Base-by-base conservation (phyloP, 1,140 invertebrate genomes). In the Lepidurus apus region DNA sequence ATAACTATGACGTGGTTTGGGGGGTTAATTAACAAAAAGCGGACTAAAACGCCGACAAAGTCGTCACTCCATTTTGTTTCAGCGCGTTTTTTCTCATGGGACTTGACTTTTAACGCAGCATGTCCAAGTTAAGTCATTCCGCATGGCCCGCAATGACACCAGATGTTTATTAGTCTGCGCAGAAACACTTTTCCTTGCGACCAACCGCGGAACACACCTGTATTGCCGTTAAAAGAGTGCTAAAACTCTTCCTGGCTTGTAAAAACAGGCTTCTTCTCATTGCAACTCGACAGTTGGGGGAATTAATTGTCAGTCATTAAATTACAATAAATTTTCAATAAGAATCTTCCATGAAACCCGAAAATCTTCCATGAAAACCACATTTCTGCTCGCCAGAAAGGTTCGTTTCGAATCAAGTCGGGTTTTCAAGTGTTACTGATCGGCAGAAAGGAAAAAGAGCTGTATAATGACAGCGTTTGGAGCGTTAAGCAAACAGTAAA, bases 111-210 rank as follows among this genome's bases (percentile, higher is more conserved):
- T 17, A 17, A 21, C 21, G 53, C 21, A 9, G 53, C 53, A 65
- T 65, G 3, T 7, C 10, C 17, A 47, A 47, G 45, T 47, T 11
- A 17, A 47, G 45, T 47, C 45, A 65, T 65, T 65, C 53, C 21
- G n/a, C 13, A 65, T 17, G 5, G 21, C 53, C 13, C 53, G 53
- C 53, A 65, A 65, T n/a, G 17, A 65, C 53, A 65, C 7, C 53
- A 65, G 17, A 65, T 65, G 53, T 65, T 65, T 65, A 65, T 65
- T 65, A 65, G 53, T 65, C 17, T 21, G 53, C 53, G 53, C 21
- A 11, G 53, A 13, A 13, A 65, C 6, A 65, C 17, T 65, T 65
- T 65, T 65, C 53, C 9, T 21, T n/a, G 21, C 13, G 13, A 17
- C 17, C 6, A 17, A 7, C 21, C 13, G 53, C 4, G 45, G 4